Base-by-base conservation (phyloP, 2,888 invertebrate species). In the Fissipunctia ypsillon region DNA sequence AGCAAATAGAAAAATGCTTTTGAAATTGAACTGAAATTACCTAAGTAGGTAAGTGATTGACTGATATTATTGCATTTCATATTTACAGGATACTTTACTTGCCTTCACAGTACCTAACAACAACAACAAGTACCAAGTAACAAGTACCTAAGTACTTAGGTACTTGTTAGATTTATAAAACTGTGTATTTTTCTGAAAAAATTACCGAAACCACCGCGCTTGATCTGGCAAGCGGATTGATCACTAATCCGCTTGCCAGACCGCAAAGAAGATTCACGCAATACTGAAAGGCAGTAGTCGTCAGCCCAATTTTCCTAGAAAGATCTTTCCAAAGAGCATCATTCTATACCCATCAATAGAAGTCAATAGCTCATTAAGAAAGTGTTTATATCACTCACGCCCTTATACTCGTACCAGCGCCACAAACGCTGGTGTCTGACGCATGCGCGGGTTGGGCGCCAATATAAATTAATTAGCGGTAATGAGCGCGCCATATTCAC, bases 381-480 rank as follows among this genome's bases (percentile, higher is more conserved):
- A 48, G 59, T 38, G 19, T 43, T 59, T 43, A 50, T 35, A 50
- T 65, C 74, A 35, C n/a, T 38, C 38, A 19, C 31, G 9, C 50
- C 35, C 56, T 7, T 10, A 50, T 22, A n/a, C n/a, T n/a, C n/a
- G n/a, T n/a, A 12, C 41, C 43, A 60, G 31, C 10, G 14, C 19
- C 60, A 57, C 31, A 63, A 31, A 52, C 22, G 35, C 14, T 52
- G 31, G n/a, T 19, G 1, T 3, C 9, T 1, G 48, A 66, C 85
- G 85, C 85, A 82, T 82, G 85, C 85, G 85, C 59, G 35, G 35
- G 22, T 31, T 35, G 43, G 54, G 38, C 73, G 63, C 63, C 84
- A 63, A 86, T 86, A 84, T 81, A 85, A 84, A 85, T 84, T 84
- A 86, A 86, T 86, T 84, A 83, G 79, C 73, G 41, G 52, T 83